A percentile compares a stretch with the other conserved stretches of the same genome.
Conservation (phyloP, 2,888 invertebrate species). For the Mythimna albipuncta region DNA sequence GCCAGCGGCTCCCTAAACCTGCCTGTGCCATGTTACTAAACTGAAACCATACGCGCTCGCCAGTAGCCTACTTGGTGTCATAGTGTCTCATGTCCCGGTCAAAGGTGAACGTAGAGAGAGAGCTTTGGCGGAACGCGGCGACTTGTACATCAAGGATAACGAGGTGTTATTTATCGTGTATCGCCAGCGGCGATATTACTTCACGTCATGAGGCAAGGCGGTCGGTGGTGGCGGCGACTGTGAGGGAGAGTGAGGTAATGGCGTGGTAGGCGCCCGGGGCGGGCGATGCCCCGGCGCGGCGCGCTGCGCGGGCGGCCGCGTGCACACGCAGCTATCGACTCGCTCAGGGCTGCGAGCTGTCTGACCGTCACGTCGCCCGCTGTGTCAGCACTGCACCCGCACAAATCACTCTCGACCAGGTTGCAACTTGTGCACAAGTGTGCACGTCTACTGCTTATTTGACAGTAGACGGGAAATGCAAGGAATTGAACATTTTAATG, state of each 20-base stretch:
- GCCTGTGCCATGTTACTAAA: neutral
- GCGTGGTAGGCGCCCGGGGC: slow-evolving; percentile 4
- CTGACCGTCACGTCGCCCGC: neutral
- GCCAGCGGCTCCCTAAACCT: neutral
- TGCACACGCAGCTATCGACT: slow-evolving; percentile 20
- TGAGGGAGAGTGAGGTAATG: slow-evolving; percentile 5
- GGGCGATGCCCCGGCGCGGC: slow-evolving; percentile 53
- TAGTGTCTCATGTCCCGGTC: slow-evolving; percentile 12
- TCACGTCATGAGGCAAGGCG: slow-evolving; percentile 22
- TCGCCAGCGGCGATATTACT: slow-evolving; percentile 36
- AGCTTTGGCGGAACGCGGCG: neutral
- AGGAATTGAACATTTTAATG: neutral
- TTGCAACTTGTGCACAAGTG: neutral
- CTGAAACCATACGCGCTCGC: neutral
- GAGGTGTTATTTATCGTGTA: slow-evolving; percentile 35
- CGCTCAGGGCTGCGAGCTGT: neutral
- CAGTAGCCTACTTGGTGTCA: neutral
- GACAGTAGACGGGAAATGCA: neutral
- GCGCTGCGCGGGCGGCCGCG: slow-evolving; percentile 23
- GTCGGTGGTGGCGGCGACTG: slow-evolving; percentile 15
- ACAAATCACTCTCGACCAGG: neutral
- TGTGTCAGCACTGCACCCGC: slow-evolving; percentile 11
- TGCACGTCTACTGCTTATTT: neutral
- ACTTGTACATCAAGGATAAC: slow-evolving; percentile 40
- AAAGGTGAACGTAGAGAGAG: slow-evolving; percentile 15